phyloP scores from a whole-genome alignment of 2,888 invertebrate species.

The Sepiola atlantica region DNA sequence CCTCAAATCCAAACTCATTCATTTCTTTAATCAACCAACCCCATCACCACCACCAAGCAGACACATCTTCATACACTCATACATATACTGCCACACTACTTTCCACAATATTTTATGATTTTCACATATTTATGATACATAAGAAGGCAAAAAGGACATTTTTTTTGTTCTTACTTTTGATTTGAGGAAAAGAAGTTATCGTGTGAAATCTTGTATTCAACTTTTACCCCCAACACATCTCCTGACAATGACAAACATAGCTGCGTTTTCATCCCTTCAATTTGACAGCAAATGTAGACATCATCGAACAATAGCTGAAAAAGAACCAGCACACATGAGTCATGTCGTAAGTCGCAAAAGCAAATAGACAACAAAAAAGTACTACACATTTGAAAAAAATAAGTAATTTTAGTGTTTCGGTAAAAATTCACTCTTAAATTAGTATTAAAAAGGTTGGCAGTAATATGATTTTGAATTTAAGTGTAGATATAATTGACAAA shows the following conservation, averaged over 20 bases:
- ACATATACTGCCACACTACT: neutral
- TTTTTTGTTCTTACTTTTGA: neutral
- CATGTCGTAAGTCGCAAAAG: neutral
- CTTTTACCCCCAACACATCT: conserved; percentile 67
- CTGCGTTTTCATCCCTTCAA: conserved; percentile 69
- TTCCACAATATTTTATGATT: neutral
- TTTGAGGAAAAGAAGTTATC: conserved; percentile 49
- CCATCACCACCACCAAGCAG: too few relatives aligned
- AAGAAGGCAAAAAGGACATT: neutral
- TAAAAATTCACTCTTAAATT: neutral
- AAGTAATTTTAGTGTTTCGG: neutral
- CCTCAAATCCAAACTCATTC: too few relatives aligned
- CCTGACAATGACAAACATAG: conserved; percentile 66
- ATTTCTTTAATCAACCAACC: too few relatives aligned
- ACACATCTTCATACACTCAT: too few relatives aligned
- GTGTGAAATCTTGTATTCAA: conserved; percentile 63
- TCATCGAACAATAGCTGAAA: conserved; percentile 67
- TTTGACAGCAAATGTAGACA: conserved; percentile 67
- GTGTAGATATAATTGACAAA: too few relatives aligned
- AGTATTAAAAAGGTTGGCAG: too few relatives aligned
- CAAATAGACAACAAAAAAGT: neutral
- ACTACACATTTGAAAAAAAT: neutral
- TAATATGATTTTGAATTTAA: too few relatives aligned
- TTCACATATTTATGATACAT: neutral
- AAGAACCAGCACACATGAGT: neutral